phyloP scores from a whole-genome alignment of 2,797 vertebrate species.

The Oreortyx pictus region DNA sequence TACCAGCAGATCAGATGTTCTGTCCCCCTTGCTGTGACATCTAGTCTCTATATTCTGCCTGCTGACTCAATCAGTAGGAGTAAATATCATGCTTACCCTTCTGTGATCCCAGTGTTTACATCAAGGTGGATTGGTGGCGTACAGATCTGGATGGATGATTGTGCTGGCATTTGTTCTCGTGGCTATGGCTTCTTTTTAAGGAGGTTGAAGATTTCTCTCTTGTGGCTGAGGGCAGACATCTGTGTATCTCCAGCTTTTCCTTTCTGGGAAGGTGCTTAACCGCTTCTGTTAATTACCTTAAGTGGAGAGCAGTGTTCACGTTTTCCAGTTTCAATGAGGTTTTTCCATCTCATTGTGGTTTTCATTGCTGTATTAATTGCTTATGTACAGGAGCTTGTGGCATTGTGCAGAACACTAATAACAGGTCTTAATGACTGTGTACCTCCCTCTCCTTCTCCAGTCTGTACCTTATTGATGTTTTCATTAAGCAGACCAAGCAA shows the following conservation, averaged over 20 bases:
- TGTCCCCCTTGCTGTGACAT: background rate
- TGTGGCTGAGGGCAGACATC: background rate
- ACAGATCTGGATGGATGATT: background rate
- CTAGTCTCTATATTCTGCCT: accelerated
- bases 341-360: slow-evolving; percentile 13
- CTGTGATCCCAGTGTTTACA: background rate
- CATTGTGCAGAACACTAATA: slow-evolving; percentile 52
- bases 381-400: slow-evolving; percentile 22
- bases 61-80: background rate
- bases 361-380: slow-evolving; percentile 52
- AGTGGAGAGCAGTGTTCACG: slow-evolving; percentile 26
- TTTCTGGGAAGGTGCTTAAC: background rate
- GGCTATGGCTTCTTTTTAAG: background rate
- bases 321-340: background rate
- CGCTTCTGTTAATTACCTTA: background rate
- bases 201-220: background rate
- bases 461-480: slow-evolving; percentile 36
- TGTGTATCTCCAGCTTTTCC: background rate
- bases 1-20: background rate
- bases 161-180: background rate
- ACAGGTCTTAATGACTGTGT: slow-evolving; percentile 23
- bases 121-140: background rate
- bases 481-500: slow-evolving; percentile 50
- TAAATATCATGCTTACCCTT: background rate
- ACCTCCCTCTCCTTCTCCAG: background rate